These are phyloP conservation scores for Drosophila repletoides DNA, from an alignment of 1,140 invertebrate species.

Conservation along the genomic window DNA sequence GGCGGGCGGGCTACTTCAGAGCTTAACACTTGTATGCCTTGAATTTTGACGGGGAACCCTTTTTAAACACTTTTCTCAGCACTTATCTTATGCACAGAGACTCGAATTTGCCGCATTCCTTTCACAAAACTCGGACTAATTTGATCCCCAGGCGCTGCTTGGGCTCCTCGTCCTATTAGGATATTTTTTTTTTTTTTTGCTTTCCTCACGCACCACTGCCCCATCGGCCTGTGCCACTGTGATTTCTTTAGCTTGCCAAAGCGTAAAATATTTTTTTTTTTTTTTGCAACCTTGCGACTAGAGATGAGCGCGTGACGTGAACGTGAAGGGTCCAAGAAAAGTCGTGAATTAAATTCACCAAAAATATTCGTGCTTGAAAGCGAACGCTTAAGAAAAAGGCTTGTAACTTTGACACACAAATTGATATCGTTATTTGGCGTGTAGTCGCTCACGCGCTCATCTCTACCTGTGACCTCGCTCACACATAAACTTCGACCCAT, in stretches of 20 bases:
- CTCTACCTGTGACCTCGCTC: too few relatives aligned
- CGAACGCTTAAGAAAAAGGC: too few relatives aligned
- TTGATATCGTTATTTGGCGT: too few relatives aligned
- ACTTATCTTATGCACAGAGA: slow-evolving; percentile 53
- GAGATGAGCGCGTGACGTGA: too few relatives aligned
- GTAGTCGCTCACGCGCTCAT: too few relatives aligned
- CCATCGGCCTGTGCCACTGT: slow-evolving; percentile 27
- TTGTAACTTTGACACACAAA: slow-evolving; percentile 27
- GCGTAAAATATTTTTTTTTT: slow-evolving; percentile 76
- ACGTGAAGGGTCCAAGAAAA: too few relatives aligned
- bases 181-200: slow-evolving; percentile 17
- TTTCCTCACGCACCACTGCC: slow-evolving; percentile 37
- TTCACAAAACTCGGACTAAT: slow-evolving; percentile 67
- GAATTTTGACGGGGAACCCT: slow-evolving; percentile 25
- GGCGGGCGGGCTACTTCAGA: slow-evolving; percentile 29
- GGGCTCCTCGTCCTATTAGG: slow-evolving; percentile 36
- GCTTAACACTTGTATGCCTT: slow-evolving; percentile 18
- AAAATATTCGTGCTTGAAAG: too few relatives aligned
- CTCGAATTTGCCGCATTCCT: slow-evolving; percentile 67
- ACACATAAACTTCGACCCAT: background rate
- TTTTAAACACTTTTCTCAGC: slow-evolving; percentile 48
- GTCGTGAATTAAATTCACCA: too few relatives aligned
- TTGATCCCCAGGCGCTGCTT: slow-evolving; percentile 75
- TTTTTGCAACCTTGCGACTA: slow-evolving; percentile 72
- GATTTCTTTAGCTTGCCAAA: slow-evolving; percentile 54